Percentiles rank a stretch among this genome's conserved stretches.
These are phyloP conservation scores for Actinia equina DNA, from an alignment of 64 coral and sea anemone species.

Conservation along the genomic window DNA sequence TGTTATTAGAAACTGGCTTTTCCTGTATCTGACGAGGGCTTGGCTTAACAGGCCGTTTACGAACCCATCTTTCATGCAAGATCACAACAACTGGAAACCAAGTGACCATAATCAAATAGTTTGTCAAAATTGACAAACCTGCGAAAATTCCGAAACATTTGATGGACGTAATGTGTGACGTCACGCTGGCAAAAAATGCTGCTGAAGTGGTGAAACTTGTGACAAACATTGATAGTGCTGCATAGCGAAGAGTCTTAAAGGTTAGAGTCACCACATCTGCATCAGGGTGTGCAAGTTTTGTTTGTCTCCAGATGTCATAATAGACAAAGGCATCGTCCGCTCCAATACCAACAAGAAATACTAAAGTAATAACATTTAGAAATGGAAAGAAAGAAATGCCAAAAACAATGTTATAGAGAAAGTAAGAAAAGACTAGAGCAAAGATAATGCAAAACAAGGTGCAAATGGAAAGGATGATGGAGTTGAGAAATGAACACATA, in stretches of 20 bases:
- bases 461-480: conserved; percentile 65
- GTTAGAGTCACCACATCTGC: conserved; percentile 49
- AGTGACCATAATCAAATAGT: conserved; percentile 88
- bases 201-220: conserved; percentile 93
- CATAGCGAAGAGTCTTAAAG: conserved; percentile 72
- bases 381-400: conserved; percentile 79
- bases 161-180: conserved; percentile 81
- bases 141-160: conserved; percentile 91
- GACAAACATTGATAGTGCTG: conserved; percentile 91
- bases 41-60: conserved; percentile 40
- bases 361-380: conserved; percentile 69
- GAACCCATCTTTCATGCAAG: conserved; percentile 70
- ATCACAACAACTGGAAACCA: conserved; percentile 87
- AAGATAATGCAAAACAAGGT: conserved; percentile 65
- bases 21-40: not conserved
- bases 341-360: conserved; percentile 92
- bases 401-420: conserved; percentile 80
- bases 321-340: conserved; percentile 92
- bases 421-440: conserved; percentile 72
- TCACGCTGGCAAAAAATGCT: conserved; percentile 88
- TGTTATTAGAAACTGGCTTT: not conserved
- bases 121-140: conserved; percentile 77
- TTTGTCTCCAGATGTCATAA: conserved; percentile 93
- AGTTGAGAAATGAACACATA: conserved; percentile 72
- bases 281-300: conserved; percentile 41